Conservation (phyloP, 2,797 vertebrate genomes). For the Streptopelia turtur region DNA sequence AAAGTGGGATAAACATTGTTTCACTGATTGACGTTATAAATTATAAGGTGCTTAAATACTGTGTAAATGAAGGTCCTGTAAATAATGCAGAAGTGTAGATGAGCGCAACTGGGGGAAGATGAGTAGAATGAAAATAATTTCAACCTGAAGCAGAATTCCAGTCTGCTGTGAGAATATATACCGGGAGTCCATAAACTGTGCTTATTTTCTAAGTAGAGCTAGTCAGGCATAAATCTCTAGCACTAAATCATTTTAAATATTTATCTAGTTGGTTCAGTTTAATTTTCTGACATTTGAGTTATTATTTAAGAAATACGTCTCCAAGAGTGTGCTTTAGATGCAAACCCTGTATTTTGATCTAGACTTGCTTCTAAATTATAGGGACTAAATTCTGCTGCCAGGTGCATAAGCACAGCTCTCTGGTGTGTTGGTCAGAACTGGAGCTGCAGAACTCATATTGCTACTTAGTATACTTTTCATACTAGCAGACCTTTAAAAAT, state of each 20-base stretch:
- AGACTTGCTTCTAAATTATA: neutral
- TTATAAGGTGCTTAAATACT: neutral
- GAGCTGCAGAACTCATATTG: neutral
- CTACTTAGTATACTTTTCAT: neutral
- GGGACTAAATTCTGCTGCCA: neutral
- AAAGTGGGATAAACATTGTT: neutral
- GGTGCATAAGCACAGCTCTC: neutral
- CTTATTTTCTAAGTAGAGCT: neutral
- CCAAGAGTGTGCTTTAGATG: neutral
- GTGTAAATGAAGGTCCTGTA: slow-evolving; percentile 20
- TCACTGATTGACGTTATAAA: neutral
- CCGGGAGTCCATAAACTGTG: neutral
- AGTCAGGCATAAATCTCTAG: neutral
- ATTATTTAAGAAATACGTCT: neutral
- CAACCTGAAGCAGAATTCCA: neutral
- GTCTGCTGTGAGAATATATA: neutral
- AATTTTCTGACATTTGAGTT: neutral
- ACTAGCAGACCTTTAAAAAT: neutral
- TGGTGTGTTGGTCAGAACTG: neutral
- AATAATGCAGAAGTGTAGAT: slow-evolving; percentile 9
- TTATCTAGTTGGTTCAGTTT: neutral
- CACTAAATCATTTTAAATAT: slow-evolving; percentile 13
- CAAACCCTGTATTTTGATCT: neutral
- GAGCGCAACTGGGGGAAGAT: neutral
- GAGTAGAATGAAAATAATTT: slow-evolving; percentile 5